Conservation (phyloP, 2,888 invertebrate genomes). For the Heliconius ismenius region DNA sequence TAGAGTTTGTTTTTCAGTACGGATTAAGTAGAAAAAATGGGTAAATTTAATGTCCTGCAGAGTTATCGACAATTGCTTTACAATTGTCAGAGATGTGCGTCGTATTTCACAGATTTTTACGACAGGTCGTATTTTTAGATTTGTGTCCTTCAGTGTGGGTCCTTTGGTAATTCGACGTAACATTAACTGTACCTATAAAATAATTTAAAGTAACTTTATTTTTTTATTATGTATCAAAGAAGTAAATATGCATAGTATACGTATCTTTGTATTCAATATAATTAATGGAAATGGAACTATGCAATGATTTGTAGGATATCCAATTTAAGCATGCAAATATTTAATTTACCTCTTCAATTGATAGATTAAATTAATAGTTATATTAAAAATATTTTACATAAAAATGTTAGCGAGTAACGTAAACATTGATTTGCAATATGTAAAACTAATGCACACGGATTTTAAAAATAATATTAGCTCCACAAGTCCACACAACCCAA, state of each 20-base stretch:
- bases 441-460: conserved; percentile 1
- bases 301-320: not conserved
- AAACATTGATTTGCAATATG: not conserved
- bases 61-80: conserved; percentile 63
- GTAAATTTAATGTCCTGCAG: conserved; percentile 56
- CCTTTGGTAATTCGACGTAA: conserved; percentile 31
- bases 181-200: not conserved
- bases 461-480: conserved; percentile 24
- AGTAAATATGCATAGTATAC: not conserved
- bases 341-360: no score
- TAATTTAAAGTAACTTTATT: conserved; percentile 4
- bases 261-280: not conserved
- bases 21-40: conserved; percentile 37
- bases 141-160: conserved; percentile 53
- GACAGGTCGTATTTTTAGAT: conserved; percentile 64
- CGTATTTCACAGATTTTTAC: conserved; percentile 72
- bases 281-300: not conserved
- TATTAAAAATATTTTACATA: not conserved
- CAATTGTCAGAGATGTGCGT: conserved; percentile 62
- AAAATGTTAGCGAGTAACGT: not conserved
- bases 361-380: not conserved
- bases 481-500: conserved; percentile 24
- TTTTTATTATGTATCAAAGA: not conserved
- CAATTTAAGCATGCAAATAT: not conserved
- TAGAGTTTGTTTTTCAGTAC: conserved; percentile 26